Conservation (phyloP, 2,888 invertebrate species). For the Strigamia maritima region DNA sequence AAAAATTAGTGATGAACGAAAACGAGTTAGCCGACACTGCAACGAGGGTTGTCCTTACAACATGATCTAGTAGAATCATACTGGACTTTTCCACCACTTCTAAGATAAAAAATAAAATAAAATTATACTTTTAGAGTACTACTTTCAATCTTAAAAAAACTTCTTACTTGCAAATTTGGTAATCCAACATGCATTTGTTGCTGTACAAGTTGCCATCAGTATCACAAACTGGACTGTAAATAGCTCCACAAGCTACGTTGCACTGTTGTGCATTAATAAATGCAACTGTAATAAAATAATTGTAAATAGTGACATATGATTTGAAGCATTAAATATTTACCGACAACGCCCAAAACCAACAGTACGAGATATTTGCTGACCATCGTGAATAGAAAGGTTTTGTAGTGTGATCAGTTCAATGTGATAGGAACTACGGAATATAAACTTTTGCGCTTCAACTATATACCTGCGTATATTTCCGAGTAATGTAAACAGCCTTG, state of each 20-base stretch:
- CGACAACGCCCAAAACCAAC: background rate
- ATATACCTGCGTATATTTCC: background rate
- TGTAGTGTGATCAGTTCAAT: background rate
- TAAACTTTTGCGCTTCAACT: background rate
- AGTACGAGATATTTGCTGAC: background rate
- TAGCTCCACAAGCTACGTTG: background rate
- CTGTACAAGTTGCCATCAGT: background rate
- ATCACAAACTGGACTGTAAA: constrained; percentile 7
- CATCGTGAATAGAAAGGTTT: background rate
- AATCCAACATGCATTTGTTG: background rate
- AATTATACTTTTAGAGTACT: background rate
- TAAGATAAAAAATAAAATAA: background rate
- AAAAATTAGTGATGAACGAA: background rate
- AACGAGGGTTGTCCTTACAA: background rate
- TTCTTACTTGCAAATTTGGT: constrained; percentile 11
- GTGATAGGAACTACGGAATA: background rate
- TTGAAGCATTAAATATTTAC: background rate
- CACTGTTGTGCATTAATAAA: background rate
- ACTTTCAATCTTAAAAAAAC: background rate
- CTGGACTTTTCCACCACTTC: background rate
- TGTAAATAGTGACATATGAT: background rate
- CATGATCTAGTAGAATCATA: background rate
- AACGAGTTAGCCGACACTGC: background rate
- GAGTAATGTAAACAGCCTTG: background rate
- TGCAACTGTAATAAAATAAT: constrained; percentile 5